Conservation (phyloP, 1,140 invertebrate species). For the Drosophila repletoides region DNA sequence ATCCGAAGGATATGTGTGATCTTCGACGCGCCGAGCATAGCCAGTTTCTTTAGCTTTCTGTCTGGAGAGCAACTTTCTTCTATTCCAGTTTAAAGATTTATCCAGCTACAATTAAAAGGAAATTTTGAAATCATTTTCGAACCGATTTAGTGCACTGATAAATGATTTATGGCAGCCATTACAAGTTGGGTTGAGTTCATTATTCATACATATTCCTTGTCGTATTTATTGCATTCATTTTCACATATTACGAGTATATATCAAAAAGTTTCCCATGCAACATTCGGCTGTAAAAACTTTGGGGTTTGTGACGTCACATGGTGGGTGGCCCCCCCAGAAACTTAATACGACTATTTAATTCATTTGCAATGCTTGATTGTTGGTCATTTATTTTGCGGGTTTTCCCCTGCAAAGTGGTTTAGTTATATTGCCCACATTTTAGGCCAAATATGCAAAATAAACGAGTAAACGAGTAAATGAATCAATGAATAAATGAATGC, state of each 20-base stretch:
- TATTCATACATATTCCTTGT: not conserved
- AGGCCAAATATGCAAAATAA: slow-evolving; percentile 11
- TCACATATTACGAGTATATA: not conserved
- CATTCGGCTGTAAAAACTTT: too few species aligned
- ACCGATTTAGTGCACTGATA: not conserved
- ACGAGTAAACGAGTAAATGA: not conserved
- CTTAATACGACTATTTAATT: not conserved
- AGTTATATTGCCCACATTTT: not conserved
- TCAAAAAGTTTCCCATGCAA: too few species aligned
- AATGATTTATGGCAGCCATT: not conserved
- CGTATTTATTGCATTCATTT: slow-evolving; percentile 7
- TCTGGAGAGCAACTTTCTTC: too few species aligned
- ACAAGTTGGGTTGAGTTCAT: not conserved
- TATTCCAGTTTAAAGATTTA: too few species aligned
- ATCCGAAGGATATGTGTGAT: too few species aligned
- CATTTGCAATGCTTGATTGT: slow-evolving; percentile 22
- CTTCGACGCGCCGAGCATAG: too few species aligned
- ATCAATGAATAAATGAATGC: not conserved
- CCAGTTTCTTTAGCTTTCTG: too few species aligned
- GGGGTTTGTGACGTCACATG: too few species aligned
- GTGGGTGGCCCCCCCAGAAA: too few species aligned
- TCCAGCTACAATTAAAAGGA: too few species aligned
- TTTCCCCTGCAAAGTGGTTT: not conserved
- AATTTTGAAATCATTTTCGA: not conserved
- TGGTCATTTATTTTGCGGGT: slow-evolving; percentile 9